A percentile compares a stretch with the other conserved stretches of the same genome.
Conservation (phyloP, 2,888 invertebrate species). For the Macrophya annulata region DNA sequence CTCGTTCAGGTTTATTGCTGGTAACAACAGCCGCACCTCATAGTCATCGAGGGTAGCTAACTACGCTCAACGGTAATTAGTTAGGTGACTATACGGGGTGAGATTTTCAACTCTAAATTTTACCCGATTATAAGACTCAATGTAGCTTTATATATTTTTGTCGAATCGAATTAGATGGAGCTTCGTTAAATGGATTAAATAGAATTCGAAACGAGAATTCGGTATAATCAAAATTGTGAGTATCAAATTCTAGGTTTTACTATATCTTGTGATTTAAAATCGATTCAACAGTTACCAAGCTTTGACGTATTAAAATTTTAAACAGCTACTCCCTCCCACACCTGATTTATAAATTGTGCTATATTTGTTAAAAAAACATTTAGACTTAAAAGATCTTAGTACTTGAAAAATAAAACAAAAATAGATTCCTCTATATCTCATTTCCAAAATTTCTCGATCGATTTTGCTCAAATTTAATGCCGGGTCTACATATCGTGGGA, state of each 20-base stretch:
- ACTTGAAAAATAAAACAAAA: no score
- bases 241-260: not conserved
- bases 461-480: no score
- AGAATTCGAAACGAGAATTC: not conserved
- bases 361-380: not conserved
- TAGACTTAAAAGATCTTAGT: no score
- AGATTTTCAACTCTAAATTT: slow-evolving; percentile 48
- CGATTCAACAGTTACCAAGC: not conserved
- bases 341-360: not conserved
- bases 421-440: no score
- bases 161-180: not conserved
- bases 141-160: not conserved
- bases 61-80: slow-evolving; percentile 53
- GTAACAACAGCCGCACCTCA: slow-evolving; percentile 54
- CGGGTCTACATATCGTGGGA: no score
- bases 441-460: no score
- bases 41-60: slow-evolving; percentile 52
- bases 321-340: not conserved
- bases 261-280: not conserved
- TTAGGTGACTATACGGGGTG: slow-evolving; percentile 37
- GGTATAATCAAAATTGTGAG: not conserved
- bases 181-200: not conserved
- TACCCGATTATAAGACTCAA: not conserved
- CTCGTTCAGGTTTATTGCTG: slow-evolving; percentile 53
- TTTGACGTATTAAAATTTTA: no score